Conservation (phyloP, 2,113 vertebrate genomes). For the Tachuris rubrigastra region DNA sequence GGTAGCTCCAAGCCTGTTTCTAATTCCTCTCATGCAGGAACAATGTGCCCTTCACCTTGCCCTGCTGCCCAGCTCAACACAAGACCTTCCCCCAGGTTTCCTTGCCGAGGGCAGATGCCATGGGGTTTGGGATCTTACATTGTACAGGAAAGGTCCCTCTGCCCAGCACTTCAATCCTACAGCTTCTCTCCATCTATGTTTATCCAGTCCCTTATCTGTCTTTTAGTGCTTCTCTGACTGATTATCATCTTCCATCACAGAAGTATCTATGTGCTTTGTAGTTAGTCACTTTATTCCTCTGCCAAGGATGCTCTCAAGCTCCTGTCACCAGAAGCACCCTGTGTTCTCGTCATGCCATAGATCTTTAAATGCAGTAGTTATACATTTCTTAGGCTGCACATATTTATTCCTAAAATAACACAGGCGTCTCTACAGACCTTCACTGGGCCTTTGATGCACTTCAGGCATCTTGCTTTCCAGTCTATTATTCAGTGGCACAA, state of each 20-base stretch:
- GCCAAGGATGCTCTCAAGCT: conserved; percentile 33
- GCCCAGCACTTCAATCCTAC: neutral
- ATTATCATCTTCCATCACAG: neutral
- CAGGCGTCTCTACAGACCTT: neutral
- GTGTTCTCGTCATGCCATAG: neutral
- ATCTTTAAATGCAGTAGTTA: conserved; percentile 32
- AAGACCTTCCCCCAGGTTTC: neutral
- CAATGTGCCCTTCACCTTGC: rapidly evolving
- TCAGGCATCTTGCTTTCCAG: conserved; percentile 29
- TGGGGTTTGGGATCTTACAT: neutral
- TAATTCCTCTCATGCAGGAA: neutral
- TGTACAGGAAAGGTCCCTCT: rapidly evolving
- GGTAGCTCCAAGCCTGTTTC: neutral
- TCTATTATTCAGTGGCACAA: conserved; percentile 13
- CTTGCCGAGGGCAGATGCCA: rapidly evolving
- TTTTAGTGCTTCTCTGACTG: neutral
- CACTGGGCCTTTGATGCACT: conserved; percentile 44
- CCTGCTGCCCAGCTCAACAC: neutral
- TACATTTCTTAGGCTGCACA: neutral
- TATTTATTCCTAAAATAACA: conserved; percentile 50
- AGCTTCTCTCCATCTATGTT: neutral
- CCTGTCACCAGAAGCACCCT: neutral
- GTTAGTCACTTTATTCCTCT: conserved; percentile 1
- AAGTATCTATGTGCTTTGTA: neutral
- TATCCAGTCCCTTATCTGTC: neutral